A percentile compares a stretch with the other conserved stretches of the same genome.
These are phyloP conservation scores for Antitype chi DNA, from an alignment of 2,888 invertebrate species.

Conservation along the genomic window DNA sequence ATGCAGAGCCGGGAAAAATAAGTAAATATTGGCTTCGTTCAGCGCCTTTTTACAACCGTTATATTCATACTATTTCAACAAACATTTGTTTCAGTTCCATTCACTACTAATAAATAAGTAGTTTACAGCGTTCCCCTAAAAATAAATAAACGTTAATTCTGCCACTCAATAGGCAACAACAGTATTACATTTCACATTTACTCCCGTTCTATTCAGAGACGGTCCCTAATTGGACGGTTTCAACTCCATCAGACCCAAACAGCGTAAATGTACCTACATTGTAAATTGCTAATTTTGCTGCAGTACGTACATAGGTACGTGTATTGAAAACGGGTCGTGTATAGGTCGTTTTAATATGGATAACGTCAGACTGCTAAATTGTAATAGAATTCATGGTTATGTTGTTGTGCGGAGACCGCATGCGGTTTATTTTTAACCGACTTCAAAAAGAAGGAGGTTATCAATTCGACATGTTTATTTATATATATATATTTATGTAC, in stretches of 20 bases:
- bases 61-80: not conserved
- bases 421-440: not conserved
- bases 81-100: not conserved
- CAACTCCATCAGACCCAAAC: conserved; percentile 40
- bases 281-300: conserved; percentile 46
- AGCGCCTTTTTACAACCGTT: not conserved
- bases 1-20: not conserved
- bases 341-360: conserved; percentile 6
- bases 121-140: not conserved
- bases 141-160: conserved; percentile 10
- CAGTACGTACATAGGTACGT: conserved; percentile 6
- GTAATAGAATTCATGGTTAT: not conserved
- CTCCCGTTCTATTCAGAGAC: conserved; percentile 32
- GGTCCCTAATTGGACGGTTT: conserved; percentile 43
- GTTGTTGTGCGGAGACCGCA: not conserved
- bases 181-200: conserved; percentile 32
- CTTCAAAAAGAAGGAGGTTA: too few species aligned
- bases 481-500: too few species aligned
- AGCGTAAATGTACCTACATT: conserved; percentile 41
- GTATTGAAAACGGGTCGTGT: conserved; percentile 26
- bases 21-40: not conserved
- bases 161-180: conserved; percentile 20
- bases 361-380: not conserved
- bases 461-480: too few species aligned
- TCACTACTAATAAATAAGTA: not conserved